Base-by-base conservation (phyloP, 2,113 vertebrate species). In the Spea bombifrons region DNA sequence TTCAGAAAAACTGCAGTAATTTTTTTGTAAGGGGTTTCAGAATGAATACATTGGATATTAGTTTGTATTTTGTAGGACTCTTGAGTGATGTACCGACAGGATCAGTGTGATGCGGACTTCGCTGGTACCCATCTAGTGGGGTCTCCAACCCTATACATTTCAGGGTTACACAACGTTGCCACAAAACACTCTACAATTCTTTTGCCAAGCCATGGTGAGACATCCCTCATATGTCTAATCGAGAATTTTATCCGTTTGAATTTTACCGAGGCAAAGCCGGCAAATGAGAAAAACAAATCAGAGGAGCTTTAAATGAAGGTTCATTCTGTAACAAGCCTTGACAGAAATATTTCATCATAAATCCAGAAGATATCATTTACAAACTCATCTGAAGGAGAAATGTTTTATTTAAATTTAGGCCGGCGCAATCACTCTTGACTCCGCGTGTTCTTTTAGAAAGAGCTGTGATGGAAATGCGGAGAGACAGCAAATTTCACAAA, bases 271-370 rank as follows among this genome's bases (percentile, higher is more conserved):
- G 10, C 30, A 3, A 78, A 76, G 57, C 16, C n/a, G 10, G 57
- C 13, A 71, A 78, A 72, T 16, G 13, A 61, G 52, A 48, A 76
- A 68, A 69, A 76, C 52, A 76, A 48, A 76, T 48, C 45, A 78
- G 17, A 45, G 53, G 55, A 48, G 43, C 4, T 17, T 69, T 72
- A 49, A 63, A n/a, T 43, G 55, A n/a, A 48, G 72, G 69, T 78
- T 73, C 47, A 68, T 47, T 49, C 49, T 9, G 61, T 73, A 79
- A 73, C 49, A 55, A 48, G 64, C 71, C 5, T 13, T 67, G 71
- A 67, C 71, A 48, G 71, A 52, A 67, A 80, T 57, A 80, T 80
- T 67, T 80, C 71, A 79, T 66, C 76, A 73, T 73, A 79, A 79
- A 73, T 66, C 69, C 44, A 47, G 43, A 12, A 73, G 49, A 80